A percentile compares a stretch with the other conserved stretches of the same genome.
These are phyloP conservation scores for Mythimna albipuncta DNA, from an alignment of 2,888 invertebrate species.

Conservation along the genomic window DNA sequence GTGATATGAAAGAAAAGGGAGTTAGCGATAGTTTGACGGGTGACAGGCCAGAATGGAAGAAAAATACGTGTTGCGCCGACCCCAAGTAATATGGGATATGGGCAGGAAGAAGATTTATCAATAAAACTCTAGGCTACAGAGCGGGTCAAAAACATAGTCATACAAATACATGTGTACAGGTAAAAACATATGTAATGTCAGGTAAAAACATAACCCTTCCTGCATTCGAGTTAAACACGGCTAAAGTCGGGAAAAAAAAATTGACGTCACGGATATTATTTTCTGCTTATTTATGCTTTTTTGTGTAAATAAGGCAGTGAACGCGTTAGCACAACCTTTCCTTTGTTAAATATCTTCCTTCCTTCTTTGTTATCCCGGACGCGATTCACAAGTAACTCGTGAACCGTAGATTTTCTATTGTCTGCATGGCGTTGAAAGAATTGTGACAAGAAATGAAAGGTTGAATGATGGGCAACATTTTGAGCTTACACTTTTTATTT, in stretches of 20 bases:
- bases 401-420: constrained; percentile 12
- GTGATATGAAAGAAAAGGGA: too few relatives aligned
- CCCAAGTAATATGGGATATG: too few relatives aligned
- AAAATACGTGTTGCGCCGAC: too few relatives aligned
- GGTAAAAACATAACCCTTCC: too few relatives aligned
- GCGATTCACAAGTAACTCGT: background rate
- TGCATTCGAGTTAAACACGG: too few relatives aligned
- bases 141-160: too few relatives aligned
- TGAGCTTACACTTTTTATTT: background rate
- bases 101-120: too few relatives aligned
- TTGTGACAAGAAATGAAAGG: background rate
- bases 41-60: too few relatives aligned
- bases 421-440: background rate
- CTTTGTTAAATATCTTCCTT: background rate
- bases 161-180: too few relatives aligned
- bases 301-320: constrained; percentile 16
- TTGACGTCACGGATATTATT: background rate
- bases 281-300: background rate
- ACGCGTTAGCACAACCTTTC: background rate
- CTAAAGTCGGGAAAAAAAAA: background rate
- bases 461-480: background rate
- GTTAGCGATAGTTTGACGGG: too few relatives aligned
- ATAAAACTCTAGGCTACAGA: too few relatives aligned
- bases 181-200: too few relatives aligned
- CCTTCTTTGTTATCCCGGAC: background rate